phyloP scores from a whole-genome alignment of 23 tunicate genomes.

The Pegea sp. region DNA sequence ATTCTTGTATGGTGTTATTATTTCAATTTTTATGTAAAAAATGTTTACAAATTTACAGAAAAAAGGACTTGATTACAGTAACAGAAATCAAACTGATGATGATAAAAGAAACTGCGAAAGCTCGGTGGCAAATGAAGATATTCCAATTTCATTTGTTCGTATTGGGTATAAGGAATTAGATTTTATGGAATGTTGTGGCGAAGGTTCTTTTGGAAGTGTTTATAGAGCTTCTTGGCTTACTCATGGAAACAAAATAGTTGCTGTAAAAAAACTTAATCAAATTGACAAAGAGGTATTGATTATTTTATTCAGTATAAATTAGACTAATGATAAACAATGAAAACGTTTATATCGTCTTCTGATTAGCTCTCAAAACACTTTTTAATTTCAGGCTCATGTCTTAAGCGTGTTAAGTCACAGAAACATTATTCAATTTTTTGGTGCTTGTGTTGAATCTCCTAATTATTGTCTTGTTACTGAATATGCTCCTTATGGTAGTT shows the following conservation, averaged over 20 bases:
- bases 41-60: no score
- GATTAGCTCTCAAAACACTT: neutral
- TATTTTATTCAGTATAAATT: no score
- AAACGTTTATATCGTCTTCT: no score
- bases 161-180: conserved; percentile 26
- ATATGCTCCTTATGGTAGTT: conserved; percentile 73
- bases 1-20: no score
- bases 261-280: conserved; percentile 50
- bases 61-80: no score
- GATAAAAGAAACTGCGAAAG: no score
- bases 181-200: conserved; percentile 60
- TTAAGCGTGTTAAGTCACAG: conserved; percentile 56
- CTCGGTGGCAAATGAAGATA: no score
- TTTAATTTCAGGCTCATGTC: conserved; percentile 36
- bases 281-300: conserved; percentile 72
- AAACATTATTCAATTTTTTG: conserved; percentile 75
- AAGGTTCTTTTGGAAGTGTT: conserved; percentile 69
- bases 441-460: conserved; percentile 60
- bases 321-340: no score
- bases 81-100: no score
- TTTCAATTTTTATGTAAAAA: no score
- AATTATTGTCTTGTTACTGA: conserved; percentile 71
- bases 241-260: conserved; percentile 44
- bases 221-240: conserved; percentile 48
- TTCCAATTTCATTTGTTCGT: conserved; percentile 31